Percentiles rank a stretch among this genome's conserved stretches.
phyloP scores from a whole-genome alignment of 2,113 vertebrate species.

The Hyperoodon ampullatus region DNA sequence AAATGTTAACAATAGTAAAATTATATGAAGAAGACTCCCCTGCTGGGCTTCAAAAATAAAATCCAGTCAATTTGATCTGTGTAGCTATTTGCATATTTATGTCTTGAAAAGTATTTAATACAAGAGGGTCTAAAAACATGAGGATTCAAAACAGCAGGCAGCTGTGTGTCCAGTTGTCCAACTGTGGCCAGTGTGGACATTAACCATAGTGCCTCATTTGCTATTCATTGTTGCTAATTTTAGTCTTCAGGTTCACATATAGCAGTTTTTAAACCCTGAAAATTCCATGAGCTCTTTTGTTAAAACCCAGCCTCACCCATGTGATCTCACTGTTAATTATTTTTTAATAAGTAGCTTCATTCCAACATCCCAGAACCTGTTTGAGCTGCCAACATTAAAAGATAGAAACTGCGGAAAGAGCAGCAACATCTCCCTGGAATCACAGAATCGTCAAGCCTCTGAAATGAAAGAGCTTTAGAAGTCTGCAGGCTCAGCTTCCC shows the following conservation, averaged over 20 bases:
- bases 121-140: neutral
- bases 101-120: neutral
- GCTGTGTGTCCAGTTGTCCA: neutral
- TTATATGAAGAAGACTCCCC: neutral
- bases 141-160: slow-evolving; percentile 38
- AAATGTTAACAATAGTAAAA: neutral
- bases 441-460: neutral
- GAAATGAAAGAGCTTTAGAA: neutral
- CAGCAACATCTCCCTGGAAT: neutral
- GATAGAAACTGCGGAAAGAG: neutral
- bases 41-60: neutral
- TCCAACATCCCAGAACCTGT: neutral
- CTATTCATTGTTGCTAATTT: slow-evolving; percentile 36
- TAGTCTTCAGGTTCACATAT: neutral
- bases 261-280: slow-evolving; percentile 21
- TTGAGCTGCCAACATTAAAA: slow-evolving; percentile 53
- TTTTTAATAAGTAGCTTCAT: slow-evolving; percentile 64
- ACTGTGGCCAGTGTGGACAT: neutral
- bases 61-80: neutral
- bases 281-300: slow-evolving; percentile 21
- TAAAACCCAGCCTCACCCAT: neutral
- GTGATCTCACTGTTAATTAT: slow-evolving; percentile 58
- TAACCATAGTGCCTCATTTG: neutral
- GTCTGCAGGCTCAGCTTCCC: neutral
- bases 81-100: neutral